Conservation (phyloP, 2,888 invertebrate species). For the Coelogynopora nodosa region DNA sequence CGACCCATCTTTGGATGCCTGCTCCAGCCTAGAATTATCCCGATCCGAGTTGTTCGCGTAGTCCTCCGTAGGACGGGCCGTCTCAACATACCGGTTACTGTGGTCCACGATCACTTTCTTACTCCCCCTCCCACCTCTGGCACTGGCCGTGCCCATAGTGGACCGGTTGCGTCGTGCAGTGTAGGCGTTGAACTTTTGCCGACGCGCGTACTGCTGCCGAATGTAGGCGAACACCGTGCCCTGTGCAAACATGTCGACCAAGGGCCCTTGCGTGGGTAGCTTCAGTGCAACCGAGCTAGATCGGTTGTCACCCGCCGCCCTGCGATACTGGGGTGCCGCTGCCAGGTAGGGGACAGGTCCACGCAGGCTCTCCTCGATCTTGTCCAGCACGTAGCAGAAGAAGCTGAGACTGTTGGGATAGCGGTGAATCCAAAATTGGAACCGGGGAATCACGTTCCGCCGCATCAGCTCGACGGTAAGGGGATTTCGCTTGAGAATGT, state of each 20-base stretch:
- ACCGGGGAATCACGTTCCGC: neutral
- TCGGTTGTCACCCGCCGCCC: neutral
- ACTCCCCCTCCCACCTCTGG: neutral
- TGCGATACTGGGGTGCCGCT: neutral
- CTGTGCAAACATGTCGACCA: neutral
- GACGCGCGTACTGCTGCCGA: neutral
- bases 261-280: neutral
- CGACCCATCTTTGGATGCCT: neutral
- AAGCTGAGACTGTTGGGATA: slow-evolving; percentile 5
- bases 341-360: neutral
- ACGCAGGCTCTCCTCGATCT: neutral
- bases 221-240: slow-evolving; percentile 22
- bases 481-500: neutral
- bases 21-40: neutral
- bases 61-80: neutral
- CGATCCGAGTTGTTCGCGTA: neutral
- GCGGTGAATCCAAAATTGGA: neutral
- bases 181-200: neutral
- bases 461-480: neutral
- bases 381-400: neutral
- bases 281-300: neutral
- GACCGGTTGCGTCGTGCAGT: neutral
- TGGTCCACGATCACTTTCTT: neutral
- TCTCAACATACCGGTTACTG: neutral
- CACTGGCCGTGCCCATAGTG: neutral